Base-by-base conservation (phyloP, 2,797 vertebrate species). In the Chiloscyllium punctatum region DNA sequence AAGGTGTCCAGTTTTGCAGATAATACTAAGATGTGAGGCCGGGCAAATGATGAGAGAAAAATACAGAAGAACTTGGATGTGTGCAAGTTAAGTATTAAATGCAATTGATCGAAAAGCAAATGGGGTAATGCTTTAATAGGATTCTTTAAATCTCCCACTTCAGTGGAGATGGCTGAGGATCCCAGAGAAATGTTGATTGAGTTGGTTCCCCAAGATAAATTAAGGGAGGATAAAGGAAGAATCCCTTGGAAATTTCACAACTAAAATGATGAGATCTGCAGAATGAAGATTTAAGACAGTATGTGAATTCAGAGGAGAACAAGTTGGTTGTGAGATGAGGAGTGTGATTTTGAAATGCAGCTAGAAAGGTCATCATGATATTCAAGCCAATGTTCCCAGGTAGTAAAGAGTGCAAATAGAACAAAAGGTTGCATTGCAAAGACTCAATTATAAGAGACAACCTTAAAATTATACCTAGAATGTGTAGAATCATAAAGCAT, bases 341-440 rank as follows among this genome's bases (percentile, higher is more conserved):
- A 82, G 77, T 37, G n/a, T 37, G 77, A 37, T 82, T 82, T 82
- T n/a, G 57, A 57, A 91, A 91, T 23, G 18, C 33, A n/a, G 57
- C 88, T 91, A 57, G 87, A 66, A 11, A n/a, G 33, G 87, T 62
- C 87, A 90, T 90, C 53, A 66, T 90, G 57, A 91, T 68, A 66
- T 66, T 91, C 21, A 91, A 62, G 57, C 57, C 57, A 66, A 21
- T 66, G 57, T 66, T 66, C 33, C 57, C 88, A 91, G 53, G 33
- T 66, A 33, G 23, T 91, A 8, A 91, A 66, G 33, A 66, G 66
- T 6, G 4, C 27, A 91, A 62, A 68, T 30, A 66, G 66, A 91
- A 66, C 77, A 82, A 37, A 3, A 18, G 15, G 77, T 82, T 82
- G 77, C n/a, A 21, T 82, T 3, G 16, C 77, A 91, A 91, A 91